These are phyloP conservation scores for Temnothorax curvispinosus DNA, from an alignment of 1,140 invertebrate genomes.

Conservation along the genomic window DNA sequence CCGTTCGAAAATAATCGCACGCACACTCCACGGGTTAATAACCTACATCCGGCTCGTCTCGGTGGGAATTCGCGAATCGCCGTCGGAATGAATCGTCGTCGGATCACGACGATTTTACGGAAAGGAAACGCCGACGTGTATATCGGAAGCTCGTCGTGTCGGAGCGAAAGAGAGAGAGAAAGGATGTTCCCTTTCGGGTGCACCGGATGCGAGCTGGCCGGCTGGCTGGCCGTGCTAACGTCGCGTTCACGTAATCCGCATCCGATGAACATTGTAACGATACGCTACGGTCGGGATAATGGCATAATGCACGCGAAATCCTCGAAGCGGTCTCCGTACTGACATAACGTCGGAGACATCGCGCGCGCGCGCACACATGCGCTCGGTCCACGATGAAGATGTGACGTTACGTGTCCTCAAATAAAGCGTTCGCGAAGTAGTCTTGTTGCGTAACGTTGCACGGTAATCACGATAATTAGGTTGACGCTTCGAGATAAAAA, in stretches of 20 bases:
- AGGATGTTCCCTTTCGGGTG: constrained; percentile 42
- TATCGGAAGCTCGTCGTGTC: constrained; percentile 30
- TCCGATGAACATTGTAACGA: constrained; percentile 61
- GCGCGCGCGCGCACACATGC: background rate
- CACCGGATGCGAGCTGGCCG: constrained; percentile 22
- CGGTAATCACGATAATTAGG: constrained; percentile 56
- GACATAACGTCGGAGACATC: constrained; percentile 41
- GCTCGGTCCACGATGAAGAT: constrained; percentile 23
- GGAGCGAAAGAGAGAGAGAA: background rate
- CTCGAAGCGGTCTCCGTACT: constrained; percentile 13
- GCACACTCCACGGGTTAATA: constrained; percentile 50
- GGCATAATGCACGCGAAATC: constrained; percentile 40
- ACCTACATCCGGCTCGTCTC: constrained; percentile 27
- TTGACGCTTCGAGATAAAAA: constrained; percentile 56
- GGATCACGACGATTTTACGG: constrained; percentile 27
- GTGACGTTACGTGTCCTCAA: constrained; percentile 56
- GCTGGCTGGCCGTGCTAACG: constrained; percentile 18
- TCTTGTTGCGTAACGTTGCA: constrained; percentile 30
- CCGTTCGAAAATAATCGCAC: constrained; percentile 46
- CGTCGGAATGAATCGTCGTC: constrained; percentile 23
- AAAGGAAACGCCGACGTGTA: constrained; percentile 18
- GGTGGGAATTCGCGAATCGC: constrained; percentile 43
- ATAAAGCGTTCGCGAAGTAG: constrained; percentile 30
- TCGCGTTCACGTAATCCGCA: constrained; percentile 57
- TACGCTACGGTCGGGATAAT: constrained; percentile 32